Conservation (phyloP, 2,113 vertebrate species). For the Phylloscopus whistleri region DNA sequence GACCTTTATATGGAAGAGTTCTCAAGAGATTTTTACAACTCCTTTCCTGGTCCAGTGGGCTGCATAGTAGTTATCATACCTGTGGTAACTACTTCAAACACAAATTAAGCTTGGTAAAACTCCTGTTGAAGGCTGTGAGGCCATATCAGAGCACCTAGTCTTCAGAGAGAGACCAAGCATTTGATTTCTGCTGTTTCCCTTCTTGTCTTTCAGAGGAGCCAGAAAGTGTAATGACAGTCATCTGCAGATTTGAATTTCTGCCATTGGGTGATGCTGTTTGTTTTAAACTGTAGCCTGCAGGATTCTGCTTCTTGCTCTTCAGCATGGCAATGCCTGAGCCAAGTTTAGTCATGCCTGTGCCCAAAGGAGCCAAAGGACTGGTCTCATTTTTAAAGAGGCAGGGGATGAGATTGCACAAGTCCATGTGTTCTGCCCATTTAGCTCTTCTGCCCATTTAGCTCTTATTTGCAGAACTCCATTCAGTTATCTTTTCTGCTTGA, state of each 20-base stretch:
- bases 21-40: not conserved
- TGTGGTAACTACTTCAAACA: not conserved
- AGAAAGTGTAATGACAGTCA: not conserved
- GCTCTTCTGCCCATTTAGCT: not conserved
- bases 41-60: not conserved
- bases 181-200: not conserved
- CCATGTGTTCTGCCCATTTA: not conserved
- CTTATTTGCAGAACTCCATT: not conserved
- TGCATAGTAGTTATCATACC: not conserved
- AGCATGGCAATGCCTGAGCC: not conserved
- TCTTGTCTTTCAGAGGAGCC: not conserved
- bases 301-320: not conserved
- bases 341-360: not conserved
- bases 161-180: not conserved
- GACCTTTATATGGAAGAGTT: not conserved
- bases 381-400: not conserved
- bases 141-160: not conserved
- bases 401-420: not conserved
- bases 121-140: not conserved
- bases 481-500: not conserved
- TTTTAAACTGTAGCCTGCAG: not conserved
- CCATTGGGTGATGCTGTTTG: slow-evolving; percentile 47
- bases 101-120: not conserved
- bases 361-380: not conserved
- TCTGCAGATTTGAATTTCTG: slow-evolving; percentile 14